Evolutionary conservation across 1,140 invertebrate genomes (phyloP).

Genomic region (Eciton burchellii): DNA sequence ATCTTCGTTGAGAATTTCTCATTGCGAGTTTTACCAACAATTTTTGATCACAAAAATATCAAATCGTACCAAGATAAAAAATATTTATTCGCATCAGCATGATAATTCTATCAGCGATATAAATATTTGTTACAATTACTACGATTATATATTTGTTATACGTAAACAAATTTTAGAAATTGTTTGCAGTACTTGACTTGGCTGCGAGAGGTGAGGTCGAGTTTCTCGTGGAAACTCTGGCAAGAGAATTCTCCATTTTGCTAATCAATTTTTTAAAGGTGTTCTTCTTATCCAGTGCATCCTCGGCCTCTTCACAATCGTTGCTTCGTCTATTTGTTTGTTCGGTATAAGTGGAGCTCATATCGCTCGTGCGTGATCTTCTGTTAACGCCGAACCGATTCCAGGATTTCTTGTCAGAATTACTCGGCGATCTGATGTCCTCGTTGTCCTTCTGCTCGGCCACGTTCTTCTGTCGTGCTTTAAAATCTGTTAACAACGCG

Average conservation of each 20-base stretch:
- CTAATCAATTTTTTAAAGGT: conserved; percentile 80
- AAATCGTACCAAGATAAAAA: too few relatives aligned
- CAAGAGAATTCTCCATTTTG: conserved; percentile 80
- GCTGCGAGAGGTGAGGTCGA: conserved; percentile 6
- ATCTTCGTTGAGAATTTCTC: too few relatives aligned
- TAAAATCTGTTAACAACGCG: conserved; percentile 74
- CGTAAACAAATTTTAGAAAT: conserved; percentile 21
- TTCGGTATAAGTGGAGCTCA: background rate
- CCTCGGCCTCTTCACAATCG: conserved; percentile 50
- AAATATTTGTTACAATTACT: too few relatives aligned
- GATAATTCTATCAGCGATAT: background rate
- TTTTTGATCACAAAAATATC: too few relatives aligned
- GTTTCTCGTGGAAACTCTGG: conserved; percentile 66
- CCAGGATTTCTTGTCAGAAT: conserved; percentile 74
- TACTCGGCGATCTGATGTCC: background rate
- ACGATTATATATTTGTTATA: background rate
- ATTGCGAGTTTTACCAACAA: too few relatives aligned
- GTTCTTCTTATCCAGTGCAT: conserved; percentile 70
- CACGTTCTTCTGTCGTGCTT: conserved; percentile 67
- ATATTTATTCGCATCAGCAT: too few relatives aligned
- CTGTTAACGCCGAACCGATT: conserved; percentile 75
- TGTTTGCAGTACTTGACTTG: conserved; percentile 36
- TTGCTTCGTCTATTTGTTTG: conserved; percentile 54
- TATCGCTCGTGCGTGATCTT: conserved; percentile 55
- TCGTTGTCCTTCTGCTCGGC: conserved; percentile 39